Evolutionary conservation across 2,888 invertebrate species (phyloP), one percentile per base, ranked within the genome.

Genomic region (Chrysopilus asiliformis): DNA sequence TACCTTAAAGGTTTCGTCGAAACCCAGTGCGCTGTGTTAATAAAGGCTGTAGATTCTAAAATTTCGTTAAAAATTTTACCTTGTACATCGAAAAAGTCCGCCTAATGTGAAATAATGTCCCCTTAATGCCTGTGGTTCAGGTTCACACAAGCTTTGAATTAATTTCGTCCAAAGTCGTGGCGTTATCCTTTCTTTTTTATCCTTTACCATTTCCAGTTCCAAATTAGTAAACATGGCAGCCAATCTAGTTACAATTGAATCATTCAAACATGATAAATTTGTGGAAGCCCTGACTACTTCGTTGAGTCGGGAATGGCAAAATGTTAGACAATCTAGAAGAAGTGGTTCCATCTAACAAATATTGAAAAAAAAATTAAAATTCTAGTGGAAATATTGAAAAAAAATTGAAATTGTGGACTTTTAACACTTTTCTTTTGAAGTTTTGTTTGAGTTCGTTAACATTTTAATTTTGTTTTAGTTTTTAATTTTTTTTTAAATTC

Each of bases 271-370:
- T 6, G 83, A 82, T 39, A 93, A 68, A 62, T 90, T 89, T 25
- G 86, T 82, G 5, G 86, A 78, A 0, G 82, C 81, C 53, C 80
- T 79, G 18, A 94, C 72, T 34, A 94, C 82, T 41, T 89, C 85
- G 48, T 78, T 83, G 69, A 93, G 77, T 55, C 89, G 79, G 17
- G 76, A 72, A 56, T 89, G 87, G 50, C 90, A 89, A 65, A 76
- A 93, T 28, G 77, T 70, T 35, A 94, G 66, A 46, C 93, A 93
- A 57, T 85, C 84, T 47, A 85, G 74, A 3, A 91, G 70, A 34
- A 94, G 65, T 2, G 84, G 82, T 50, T 90, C 85, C 93, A 94
- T 94, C 72, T 90, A 66, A n/a, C n/a, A n/a, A n/a, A 8, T 51
- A 45, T 35, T 24, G 14, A 32, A 15, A n/a, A n/a, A n/a, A n/a